Evolutionary conservation across 2,113 vertebrate species (phyloP).

Genomic region (Tapirus terrestris): DNA sequence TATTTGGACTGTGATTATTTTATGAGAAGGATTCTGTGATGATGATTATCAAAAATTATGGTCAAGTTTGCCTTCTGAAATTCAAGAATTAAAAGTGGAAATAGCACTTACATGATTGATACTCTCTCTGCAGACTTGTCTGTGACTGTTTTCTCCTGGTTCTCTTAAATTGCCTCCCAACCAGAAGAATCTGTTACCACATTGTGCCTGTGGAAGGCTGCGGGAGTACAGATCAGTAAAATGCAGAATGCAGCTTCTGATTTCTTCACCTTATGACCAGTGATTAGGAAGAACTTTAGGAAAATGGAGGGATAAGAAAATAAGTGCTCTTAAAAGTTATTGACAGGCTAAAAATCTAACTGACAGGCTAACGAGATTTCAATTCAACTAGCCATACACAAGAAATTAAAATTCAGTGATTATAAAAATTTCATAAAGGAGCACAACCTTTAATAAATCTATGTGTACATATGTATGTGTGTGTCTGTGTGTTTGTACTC

Average conservation of each 20-base stretch:
- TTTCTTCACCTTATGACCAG: background rate
- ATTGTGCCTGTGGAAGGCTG: background rate
- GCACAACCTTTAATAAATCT: background rate
- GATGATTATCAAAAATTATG: background rate
- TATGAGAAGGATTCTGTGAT: background rate
- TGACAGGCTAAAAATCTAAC: background rate
- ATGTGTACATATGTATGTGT: background rate
- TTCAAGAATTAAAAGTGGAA: background rate
- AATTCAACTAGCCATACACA: too few species aligned
- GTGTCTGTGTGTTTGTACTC: background rate
- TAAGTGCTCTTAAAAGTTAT: background rate
- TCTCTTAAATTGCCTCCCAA: background rate
- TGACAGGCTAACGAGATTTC: too few species aligned
- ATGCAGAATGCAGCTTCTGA: background rate
- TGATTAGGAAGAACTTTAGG: background rate
- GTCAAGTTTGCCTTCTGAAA: slow-evolving; percentile 21
- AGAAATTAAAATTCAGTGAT: too few species aligned
- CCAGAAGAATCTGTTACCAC: background rate
- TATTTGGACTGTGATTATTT: background rate
- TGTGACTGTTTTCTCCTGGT: background rate
- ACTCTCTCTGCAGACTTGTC: background rate
- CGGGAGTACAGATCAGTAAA: background rate
- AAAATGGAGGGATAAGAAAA: background rate
- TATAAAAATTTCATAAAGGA: background rate
- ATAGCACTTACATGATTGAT: background rate